Evolutionary conservation across 2,888 invertebrate genomes (phyloP).

Genomic region (Diaperis boleti): DNA sequence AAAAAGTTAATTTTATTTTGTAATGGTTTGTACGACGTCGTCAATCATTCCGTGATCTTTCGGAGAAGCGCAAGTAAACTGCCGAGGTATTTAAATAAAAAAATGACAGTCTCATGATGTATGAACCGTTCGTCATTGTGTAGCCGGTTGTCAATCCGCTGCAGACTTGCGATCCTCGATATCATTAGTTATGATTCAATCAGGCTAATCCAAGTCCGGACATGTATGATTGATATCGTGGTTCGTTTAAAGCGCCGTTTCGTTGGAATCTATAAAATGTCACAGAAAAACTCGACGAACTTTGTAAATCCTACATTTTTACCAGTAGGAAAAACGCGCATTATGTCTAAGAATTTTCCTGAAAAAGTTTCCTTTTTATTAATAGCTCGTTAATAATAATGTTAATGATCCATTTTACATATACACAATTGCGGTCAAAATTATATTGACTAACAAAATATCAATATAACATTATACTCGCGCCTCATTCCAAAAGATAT

Average conservation of each 20-base stretch:
- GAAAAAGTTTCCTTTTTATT: too few relatives aligned
- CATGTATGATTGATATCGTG: conserved; percentile 58
- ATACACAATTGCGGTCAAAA: too few relatives aligned
- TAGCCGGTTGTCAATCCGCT: conserved; percentile 55
- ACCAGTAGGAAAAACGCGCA: too few relatives aligned
- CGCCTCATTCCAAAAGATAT: too few relatives aligned
- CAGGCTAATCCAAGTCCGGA: conserved; percentile 54
- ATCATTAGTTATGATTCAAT: conserved; percentile 62
- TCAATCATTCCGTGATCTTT: conserved; percentile 35
- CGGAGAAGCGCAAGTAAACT: conserved; percentile 32
- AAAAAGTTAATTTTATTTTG: conserved; percentile 28
- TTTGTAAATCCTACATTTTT: too few relatives aligned
- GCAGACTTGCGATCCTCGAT: conserved; percentile 54
- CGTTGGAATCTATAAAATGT: conserved; percentile 11
- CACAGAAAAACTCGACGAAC: conserved; percentile 5
- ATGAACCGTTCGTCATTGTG: conserved; percentile 56
- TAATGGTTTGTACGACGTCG: conserved; percentile 29
- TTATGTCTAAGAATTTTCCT: too few relatives aligned
- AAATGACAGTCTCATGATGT: conserved; percentile 55
- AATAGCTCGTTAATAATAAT: too few relatives aligned
- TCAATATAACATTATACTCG: too few relatives aligned
- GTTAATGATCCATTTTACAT: too few relatives aligned
- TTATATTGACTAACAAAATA: too few relatives aligned
- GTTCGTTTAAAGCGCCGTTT: conserved; percentile 46
- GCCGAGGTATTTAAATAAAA: conserved; percentile 44